Percentiles rank a stretch among this genome's conserved stretches.
Conservation (phyloP, 92 coral and sea anemone species). For the Porites lobata region DNA sequence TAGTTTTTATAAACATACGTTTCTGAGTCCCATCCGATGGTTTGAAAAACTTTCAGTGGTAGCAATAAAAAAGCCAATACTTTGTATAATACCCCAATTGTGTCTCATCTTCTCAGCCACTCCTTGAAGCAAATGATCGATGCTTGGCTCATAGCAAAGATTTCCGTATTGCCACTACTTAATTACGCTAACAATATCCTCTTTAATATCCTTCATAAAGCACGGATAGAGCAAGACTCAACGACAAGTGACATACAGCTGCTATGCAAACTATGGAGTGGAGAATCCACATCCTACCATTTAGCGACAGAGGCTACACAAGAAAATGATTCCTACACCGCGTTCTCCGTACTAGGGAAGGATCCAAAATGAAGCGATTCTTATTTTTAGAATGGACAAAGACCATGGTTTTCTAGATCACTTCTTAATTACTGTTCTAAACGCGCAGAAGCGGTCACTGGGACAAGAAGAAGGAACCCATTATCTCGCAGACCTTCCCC, state of each 20-base stretch:
- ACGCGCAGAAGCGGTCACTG: slow-evolving; percentile 16
- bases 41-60: too few species aligned
- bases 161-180: too few species aligned
- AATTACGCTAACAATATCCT: not conserved
- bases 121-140: too few species aligned
- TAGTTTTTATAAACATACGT: too few species aligned
- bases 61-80: slow-evolving; percentile 20
- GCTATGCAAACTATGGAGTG: slow-evolving; percentile 57
- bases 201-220: slow-evolving; percentile 17
- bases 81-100: too few species aligned
- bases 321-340: too few species aligned
- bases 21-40: too few species aligned
- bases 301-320: slow-evolving; percentile 41
- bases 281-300: slow-evolving; percentile 33
- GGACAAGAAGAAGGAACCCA: slow-evolving; percentile 19
- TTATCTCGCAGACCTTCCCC: not conserved
- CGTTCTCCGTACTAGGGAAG: too few species aligned
- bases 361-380: too few species aligned
- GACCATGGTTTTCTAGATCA: slow-evolving; percentile 20
- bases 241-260: slow-evolving; percentile 54
- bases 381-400: slow-evolving; percentile 19
- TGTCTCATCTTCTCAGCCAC: too few species aligned
- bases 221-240: slow-evolving; percentile 36
- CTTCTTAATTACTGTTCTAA: slow-evolving; percentile 24
- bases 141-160: too few species aligned